Evolutionary conservation across 35 echinoderm and acorn worm genomes (phyloP), one percentile per base, ranked within the genome.

Genomic region (Strongylocentrotus purpuratus): DNA sequence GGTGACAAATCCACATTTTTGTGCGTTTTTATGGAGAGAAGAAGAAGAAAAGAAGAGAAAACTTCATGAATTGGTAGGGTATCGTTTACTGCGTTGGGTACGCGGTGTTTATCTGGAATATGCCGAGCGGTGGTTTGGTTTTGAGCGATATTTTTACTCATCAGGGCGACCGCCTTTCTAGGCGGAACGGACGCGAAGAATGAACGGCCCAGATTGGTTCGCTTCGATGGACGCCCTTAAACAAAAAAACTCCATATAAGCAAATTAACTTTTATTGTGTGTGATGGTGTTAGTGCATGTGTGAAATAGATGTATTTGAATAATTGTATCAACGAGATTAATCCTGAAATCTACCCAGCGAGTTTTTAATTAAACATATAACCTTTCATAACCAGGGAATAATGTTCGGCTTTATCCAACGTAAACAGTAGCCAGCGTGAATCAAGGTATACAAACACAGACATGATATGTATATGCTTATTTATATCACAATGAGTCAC

Each of bases 1-100:
- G 91, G 91, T 93, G 91, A 93, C 91, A 93, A 93, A 93, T 93
- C 91, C 91, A 93, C 32, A 93, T 48, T 93, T 89, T 93, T 93
- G 18, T 93, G 91, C 91, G 91, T 45, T 33, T 93, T 93, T 93
- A 93, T 78, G 25, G 65, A 78, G 25, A 78, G n/a, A n/a, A 78
- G 22, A 78, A 55, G 50, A 55, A 78, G 65, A 78, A 78, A 78
- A n/a, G 22, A 93, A 55, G 46, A 7, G 91, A 93, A 93, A 93
- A 47, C 91, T 93, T 46, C 33, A 93, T 93, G 91, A 93, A 93
- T 93, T 93, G 91, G 91, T 58, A 47, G 91, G 91, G 91, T 93
- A 93, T 93, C 91, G 48, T 46, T 93, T 93, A 93, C 91, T 93
- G 91, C 91, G 48, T 58, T 50, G 33, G 91, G 46, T 31, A 58